Conservation (phyloP, 2,113 vertebrate genomes). For the Myxocyprinus asiaticus region DNA sequence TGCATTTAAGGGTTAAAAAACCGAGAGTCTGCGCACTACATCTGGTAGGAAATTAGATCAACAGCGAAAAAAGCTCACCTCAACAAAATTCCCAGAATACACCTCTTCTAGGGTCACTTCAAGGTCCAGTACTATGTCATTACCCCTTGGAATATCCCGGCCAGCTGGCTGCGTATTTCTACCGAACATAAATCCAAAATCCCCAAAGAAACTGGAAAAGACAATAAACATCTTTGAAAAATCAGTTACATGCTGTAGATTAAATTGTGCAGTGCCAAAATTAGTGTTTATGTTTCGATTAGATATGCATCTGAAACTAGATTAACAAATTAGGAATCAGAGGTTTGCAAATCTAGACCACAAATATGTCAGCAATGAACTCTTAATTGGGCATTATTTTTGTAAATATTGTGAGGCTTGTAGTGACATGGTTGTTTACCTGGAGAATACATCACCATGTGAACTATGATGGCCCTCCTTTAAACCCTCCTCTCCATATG, state of each 20-base stretch:
- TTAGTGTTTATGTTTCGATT: too few species aligned
- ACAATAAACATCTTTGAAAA: background rate
- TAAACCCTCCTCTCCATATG: conserved; percentile 92
- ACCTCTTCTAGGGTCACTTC: conserved; percentile 98
- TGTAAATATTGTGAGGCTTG: background rate
- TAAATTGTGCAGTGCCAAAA: too few species aligned
- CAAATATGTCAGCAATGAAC: background rate
- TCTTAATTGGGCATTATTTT: background rate
- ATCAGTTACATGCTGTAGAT: too few species aligned
- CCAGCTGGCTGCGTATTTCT: conserved; percentile 92
- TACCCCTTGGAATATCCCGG: conserved; percentile 95
- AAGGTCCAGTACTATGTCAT: conserved; percentile 93
- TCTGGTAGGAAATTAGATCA: background rate
- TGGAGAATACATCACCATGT: conserved; percentile 97
- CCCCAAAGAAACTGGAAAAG: conserved; percentile 90
- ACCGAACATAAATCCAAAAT: conserved; percentile 99
- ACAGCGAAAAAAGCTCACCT: conserved; percentile 74
- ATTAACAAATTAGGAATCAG: too few species aligned
- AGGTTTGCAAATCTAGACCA: too few species aligned
- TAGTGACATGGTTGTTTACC: conserved; percentile 73
- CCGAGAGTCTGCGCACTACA: background rate
- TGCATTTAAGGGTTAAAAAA: background rate
- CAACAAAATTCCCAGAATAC: conserved; percentile 98
- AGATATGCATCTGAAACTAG: too few species aligned
- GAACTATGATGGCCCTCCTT: conserved; percentile 96